These are phyloP conservation scores for Thyatira batis DNA, from an alignment of 2,888 invertebrate species.

Conservation along the genomic window DNA sequence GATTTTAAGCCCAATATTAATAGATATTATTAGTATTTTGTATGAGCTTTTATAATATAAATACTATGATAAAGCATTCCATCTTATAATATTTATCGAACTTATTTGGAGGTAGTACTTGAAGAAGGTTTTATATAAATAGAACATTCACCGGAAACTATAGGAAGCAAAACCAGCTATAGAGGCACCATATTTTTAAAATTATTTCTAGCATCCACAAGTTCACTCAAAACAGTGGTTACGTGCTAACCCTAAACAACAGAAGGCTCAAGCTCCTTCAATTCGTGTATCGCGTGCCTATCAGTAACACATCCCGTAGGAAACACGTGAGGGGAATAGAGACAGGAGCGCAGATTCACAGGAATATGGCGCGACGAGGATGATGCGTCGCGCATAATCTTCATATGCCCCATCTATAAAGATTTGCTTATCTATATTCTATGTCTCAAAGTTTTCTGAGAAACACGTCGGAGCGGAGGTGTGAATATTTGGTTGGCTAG, in stretches of 20 bases:
- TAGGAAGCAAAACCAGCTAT: too few relatives aligned
- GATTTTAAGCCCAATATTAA: too few relatives aligned
- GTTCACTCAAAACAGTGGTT: too few relatives aligned
- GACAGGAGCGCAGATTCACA: slow-evolving; percentile 1
- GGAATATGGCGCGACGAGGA: slow-evolving; percentile 46
- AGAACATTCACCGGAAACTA: too few relatives aligned
- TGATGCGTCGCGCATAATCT: slow-evolving; percentile 66
- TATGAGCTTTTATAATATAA: too few relatives aligned
- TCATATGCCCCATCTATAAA: slow-evolving; percentile 47
- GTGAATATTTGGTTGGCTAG: slow-evolving; percentile 30
- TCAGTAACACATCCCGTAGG: slow-evolving; percentile 70
- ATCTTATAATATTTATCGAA: too few relatives aligned
- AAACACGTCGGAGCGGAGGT: slow-evolving; percentile 29
- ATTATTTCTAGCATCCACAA: too few relatives aligned
- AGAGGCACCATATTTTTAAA: too few relatives aligned
- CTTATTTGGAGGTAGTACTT: too few relatives aligned
- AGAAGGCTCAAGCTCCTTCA: slow-evolving; percentile 46
- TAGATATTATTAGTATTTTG: too few relatives aligned
- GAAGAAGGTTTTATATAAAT: too few relatives aligned
- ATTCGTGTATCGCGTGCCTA: slow-evolving; percentile 56
- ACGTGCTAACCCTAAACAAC: slow-evolving; percentile 9
- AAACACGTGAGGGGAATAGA: slow-evolving; percentile 69
- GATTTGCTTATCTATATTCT: slow-evolving; percentile 50
- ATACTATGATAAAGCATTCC: too few relatives aligned
- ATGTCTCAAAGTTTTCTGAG: slow-evolving; percentile 37